phyloP scores from a whole-genome alignment of 2,797 vertebrate genomes.

The Siniperca undulata region DNA sequence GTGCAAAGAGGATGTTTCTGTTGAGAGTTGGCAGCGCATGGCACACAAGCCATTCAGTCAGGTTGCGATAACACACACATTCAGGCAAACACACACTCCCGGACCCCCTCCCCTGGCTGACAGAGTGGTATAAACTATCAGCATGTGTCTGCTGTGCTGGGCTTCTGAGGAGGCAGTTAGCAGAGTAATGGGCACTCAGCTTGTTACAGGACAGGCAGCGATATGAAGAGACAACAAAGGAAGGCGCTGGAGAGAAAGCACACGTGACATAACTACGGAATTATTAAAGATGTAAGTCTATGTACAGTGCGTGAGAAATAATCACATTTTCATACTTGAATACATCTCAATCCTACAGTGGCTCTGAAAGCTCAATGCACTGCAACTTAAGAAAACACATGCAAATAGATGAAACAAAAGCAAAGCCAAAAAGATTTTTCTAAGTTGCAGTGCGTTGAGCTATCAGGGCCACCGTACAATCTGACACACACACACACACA shows the following conservation, averaged over 20 bases:
- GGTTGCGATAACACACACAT: slow-evolving; percentile 37
- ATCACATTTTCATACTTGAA: background rate
- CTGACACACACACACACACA: too few relatives aligned
- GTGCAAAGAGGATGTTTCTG: too few relatives aligned
- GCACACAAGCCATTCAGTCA: slow-evolving; percentile 32
- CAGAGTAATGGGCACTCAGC: slow-evolving; percentile 54
- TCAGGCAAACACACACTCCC: slow-evolving; percentile 9
- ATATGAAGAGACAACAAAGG: slow-evolving; percentile 51
- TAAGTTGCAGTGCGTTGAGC: too few relatives aligned
- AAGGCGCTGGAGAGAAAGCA: slow-evolving; percentile 23
- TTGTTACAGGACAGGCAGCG: slow-evolving; percentile 57
- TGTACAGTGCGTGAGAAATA: background rate
- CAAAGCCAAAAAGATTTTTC: too few relatives aligned
- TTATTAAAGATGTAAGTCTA: slow-evolving; percentile 1
- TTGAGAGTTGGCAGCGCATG: slow-evolving; percentile 24
- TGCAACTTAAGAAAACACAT: background rate
- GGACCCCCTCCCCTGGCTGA: background rate
- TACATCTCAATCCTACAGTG: background rate
- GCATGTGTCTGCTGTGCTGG: slow-evolving; percentile 41
- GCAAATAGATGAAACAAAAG: background rate
- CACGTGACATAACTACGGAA: slow-evolving; percentile 10
- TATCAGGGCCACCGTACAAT: too few relatives aligned
- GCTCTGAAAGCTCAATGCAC: background rate
- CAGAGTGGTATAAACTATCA: slow-evolving; percentile 47
- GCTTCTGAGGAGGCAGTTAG: slow-evolving; percentile 62